Evolutionary conservation across 2,113 vertebrate genomes (phyloP).

Genomic region (Hylia prasina): DNA sequence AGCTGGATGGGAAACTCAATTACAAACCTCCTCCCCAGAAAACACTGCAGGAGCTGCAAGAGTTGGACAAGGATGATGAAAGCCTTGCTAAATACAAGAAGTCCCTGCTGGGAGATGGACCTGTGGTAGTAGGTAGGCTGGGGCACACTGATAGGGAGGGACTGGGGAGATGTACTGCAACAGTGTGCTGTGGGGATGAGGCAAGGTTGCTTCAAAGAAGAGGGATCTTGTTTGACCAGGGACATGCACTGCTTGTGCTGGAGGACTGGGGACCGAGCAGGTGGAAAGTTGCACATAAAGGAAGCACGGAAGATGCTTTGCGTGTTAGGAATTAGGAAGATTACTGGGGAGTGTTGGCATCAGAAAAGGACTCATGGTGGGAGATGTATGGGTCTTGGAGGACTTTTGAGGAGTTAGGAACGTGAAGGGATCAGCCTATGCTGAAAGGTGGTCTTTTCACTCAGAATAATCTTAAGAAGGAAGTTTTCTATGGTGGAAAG

Average conservation of each 20-base stretch:
- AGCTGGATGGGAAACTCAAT: conserved; percentile 76
- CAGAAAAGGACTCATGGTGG: neutral
- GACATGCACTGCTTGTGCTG: neutral
- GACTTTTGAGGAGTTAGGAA: neutral
- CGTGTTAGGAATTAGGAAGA: neutral
- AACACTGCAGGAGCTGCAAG: conserved; percentile 78
- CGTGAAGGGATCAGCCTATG: neutral
- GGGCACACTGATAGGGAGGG: neutral
- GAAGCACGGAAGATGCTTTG: neutral
- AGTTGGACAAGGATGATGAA: conserved; percentile 82
- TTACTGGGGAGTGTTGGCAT: neutral
- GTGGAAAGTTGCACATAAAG: neutral
- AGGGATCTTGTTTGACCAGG: neutral
- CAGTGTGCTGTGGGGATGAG: neutral
- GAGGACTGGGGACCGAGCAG: neutral
- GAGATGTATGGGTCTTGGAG: neutral
- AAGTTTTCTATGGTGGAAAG: neutral
- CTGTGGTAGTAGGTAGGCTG: conserved; percentile 75
- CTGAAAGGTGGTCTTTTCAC: neutral
- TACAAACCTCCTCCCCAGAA: conserved; percentile 83
- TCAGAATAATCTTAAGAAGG: neutral
- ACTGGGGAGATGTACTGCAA: neutral
- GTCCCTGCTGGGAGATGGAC: conserved; percentile 75
- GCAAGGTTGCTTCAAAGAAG: neutral
- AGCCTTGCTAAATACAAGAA: conserved; percentile 81